These are phyloP conservation scores for Alces alces DNA, from an alignment of 2,113 vertebrate species.

Conservation along the genomic window DNA sequence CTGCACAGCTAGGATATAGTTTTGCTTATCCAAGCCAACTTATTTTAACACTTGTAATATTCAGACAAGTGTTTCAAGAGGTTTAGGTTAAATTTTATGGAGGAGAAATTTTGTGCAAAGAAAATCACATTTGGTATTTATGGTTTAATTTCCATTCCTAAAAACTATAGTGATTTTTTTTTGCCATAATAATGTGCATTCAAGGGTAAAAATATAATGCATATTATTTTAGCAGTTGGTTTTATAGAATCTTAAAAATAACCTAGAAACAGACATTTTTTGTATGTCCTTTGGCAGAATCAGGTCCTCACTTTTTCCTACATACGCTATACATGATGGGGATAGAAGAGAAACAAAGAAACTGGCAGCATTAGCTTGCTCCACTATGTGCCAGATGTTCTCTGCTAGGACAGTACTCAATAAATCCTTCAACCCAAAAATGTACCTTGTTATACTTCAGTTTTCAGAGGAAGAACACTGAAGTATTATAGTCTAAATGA, in stretches of 20 bases:
- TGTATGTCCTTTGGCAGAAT: neutral
- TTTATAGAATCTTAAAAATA: neutral
- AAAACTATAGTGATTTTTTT: neutral
- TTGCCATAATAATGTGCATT: neutral
- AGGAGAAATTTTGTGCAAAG: neutral
- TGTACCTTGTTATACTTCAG: neutral
- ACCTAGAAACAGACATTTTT: neutral
- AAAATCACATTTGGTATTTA: neutral
- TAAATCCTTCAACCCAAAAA: neutral
- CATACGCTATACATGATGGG: too few species aligned
- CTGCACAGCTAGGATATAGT: neutral
- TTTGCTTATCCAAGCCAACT: neutral
- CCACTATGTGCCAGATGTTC: neutral
- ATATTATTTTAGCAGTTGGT: neutral
- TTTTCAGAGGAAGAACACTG: neutral
- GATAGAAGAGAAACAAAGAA: neutral
- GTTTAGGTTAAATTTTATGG: neutral
- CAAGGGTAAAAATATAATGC: neutral
- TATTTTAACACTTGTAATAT: neutral
- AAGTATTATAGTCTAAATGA: neutral
- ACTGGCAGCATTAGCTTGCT: neutral
- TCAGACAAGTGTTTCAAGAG: slow-evolving; percentile 25
- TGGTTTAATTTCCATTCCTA: neutral
- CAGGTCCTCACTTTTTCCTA: neutral
- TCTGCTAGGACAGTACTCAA: neutral